These are phyloP conservation scores for Ornithorhynchus anatinus DNA, from an alignment of 2,113 vertebrate genomes.

Conservation along the genomic window DNA sequence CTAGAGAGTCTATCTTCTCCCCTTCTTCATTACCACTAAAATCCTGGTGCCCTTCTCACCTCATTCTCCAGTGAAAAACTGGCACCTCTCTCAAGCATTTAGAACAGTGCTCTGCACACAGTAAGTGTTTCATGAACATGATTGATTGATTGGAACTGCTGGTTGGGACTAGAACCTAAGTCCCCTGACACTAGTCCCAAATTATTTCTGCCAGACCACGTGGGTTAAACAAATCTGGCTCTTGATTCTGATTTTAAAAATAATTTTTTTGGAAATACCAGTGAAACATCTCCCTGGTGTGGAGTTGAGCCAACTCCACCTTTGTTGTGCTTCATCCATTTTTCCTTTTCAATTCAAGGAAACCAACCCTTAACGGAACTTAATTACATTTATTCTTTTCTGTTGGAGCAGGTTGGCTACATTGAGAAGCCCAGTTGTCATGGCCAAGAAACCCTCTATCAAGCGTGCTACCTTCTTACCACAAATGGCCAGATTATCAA, in stretches of 20 bases:
- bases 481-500: neutral
- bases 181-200: no score
- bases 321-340: conserved; percentile 43
- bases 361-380: neutral
- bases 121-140: no score
- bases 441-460: neutral
- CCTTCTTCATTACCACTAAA: no score
- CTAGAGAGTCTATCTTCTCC: no score
- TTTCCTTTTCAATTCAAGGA: conserved; percentile 23
- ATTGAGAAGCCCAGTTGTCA: neutral
- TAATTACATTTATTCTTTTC: conserved; percentile 38
- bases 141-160: no score
- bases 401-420: neutral
- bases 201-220: no score
- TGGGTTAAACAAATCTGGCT: conserved; percentile 7
- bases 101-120: no score
- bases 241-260: conserved; percentile 29
- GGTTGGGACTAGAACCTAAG: no score
- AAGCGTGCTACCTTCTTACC: neutral
- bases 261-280: conserved; percentile 40
- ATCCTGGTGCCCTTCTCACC: no score
- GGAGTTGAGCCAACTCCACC: conserved; percentile 41
- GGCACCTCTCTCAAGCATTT: no score
- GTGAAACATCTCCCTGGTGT: conserved; percentile 38
- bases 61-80: no score